Conservation (phyloP, 2,113 vertebrate genomes). For the Neotragus pygmaeus region DNA sequence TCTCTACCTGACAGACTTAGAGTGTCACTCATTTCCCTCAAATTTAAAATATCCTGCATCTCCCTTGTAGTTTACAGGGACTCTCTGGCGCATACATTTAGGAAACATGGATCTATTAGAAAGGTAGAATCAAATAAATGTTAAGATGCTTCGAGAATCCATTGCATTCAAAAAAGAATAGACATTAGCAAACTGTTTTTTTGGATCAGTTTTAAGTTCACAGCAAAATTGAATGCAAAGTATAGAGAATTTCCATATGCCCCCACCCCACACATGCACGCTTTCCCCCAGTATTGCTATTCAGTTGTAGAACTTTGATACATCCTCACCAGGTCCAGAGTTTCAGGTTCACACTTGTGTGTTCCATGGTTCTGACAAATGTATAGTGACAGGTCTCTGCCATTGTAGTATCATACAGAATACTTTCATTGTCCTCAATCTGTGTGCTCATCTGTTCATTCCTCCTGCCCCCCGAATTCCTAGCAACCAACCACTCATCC, state of each 20-base stretch:
- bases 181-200: neutral
- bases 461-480: neutral
- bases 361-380: neutral
- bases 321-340: fast-evolving
- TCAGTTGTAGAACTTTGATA: neutral
- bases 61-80: neutral
- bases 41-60: neutral
- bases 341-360: neutral
- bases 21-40: neutral
- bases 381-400: fast-evolving
- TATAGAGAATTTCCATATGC: neutral
- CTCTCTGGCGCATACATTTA: neutral
- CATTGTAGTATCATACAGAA: fast-evolving
- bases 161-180: neutral
- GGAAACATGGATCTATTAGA: neutral
- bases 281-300: neutral
- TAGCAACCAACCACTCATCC: neutral
- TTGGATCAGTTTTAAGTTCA: neutral
- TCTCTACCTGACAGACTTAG: neutral
- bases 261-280: fast-evolving
- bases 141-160: neutral
- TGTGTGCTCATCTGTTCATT: neutral
- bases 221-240: neutral
- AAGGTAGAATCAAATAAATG: neutral
- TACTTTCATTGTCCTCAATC: neutral